phyloP scores from a whole-genome alignment of 1,140 invertebrate genomes.

The Drosophila lacteicornis region DNA sequence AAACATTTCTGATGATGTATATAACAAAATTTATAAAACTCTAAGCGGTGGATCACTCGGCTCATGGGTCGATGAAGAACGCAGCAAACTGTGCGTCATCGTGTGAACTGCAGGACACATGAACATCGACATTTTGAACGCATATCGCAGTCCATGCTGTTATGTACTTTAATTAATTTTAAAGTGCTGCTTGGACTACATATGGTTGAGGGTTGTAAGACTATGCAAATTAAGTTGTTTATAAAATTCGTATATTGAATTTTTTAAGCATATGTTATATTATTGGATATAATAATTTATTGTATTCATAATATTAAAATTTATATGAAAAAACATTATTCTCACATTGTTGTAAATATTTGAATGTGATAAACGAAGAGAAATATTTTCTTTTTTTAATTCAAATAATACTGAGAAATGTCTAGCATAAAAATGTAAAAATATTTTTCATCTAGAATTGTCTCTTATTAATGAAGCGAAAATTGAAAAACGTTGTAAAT shows the following conservation, averaged over 20 bases:
- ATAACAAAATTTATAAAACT: too few relatives aligned
- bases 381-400: conserved; percentile 28
- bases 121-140: conserved; percentile 88
- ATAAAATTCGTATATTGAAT: conserved; percentile 7
- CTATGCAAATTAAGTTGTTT: conserved; percentile 62
- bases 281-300: conserved; percentile 5
- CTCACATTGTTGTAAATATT: too few relatives aligned
- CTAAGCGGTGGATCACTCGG: too few relatives aligned
- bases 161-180: conserved; percentile 68
- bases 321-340: too few relatives aligned
- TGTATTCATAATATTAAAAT: too few relatives aligned
- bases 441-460: conserved; percentile 37
- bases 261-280: conserved; percentile 49
- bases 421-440: conserved; percentile 46
- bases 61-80: too few relatives aligned
- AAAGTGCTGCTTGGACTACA: conserved; percentile 86
- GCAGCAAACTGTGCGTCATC: conserved; percentile 89
- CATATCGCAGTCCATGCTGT: conserved; percentile 88
- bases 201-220: conserved; percentile 87
- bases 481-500: conserved; percentile 8
- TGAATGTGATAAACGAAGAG: conserved; percentile 2
- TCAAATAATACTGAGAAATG: conserved; percentile 43
- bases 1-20: too few relatives aligned
- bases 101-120: conserved; percentile 93
- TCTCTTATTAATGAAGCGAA: conserved; percentile 29